Evolutionary conservation across 2,797 vertebrate genomes (phyloP), one percentile per base, ranked within the genome.

Genomic region (Florisuga fusca): DNA sequence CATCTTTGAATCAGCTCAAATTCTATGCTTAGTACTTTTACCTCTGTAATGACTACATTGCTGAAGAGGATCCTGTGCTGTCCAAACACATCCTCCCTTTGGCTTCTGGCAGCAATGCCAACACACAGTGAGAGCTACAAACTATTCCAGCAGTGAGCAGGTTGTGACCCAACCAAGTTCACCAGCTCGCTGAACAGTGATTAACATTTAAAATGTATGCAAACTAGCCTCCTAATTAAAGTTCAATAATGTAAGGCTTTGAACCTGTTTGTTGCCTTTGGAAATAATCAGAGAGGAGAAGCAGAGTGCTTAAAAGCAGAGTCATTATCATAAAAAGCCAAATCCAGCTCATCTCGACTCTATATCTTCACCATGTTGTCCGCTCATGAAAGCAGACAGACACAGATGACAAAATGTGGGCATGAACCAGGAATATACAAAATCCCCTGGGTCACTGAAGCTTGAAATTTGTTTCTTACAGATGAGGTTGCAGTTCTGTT

Each of bases 181-280:
- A 64, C 82, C 45, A 81, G 78, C 67, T 95, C 51, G 50, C 51
- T 87, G 90, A 96, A 90, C 85, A 91, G 51, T 91, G 94, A 98
- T 97, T 96, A 97, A 97, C 95, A 97, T 97, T 97, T 97, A 93
- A 97, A 97, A 97, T 94, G 43, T 83, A 96, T 94, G 89, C 93
- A 97, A 97, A 95, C 79, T 94, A 66, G 89, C 71, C 90, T 97
- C 69, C 76, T 96, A 97, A 97, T 97, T 98, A 96, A 97, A 98
- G 83, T 95, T 96, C 89, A 97, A 81, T 93, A 97, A 97, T 90
- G 34, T 95, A 96, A 96, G 63, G 87, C 86, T 97, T 98, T 97
- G 94, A 97, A 97, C 69, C 38, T 97, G 75, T 95, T 98, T 89
- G 58, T 72, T 96, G 93, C 92, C 92, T 97, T 96, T 95, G 94